Conservation (phyloP, 1,140 invertebrate genomes). For the Cotesia chilonis region DNA sequence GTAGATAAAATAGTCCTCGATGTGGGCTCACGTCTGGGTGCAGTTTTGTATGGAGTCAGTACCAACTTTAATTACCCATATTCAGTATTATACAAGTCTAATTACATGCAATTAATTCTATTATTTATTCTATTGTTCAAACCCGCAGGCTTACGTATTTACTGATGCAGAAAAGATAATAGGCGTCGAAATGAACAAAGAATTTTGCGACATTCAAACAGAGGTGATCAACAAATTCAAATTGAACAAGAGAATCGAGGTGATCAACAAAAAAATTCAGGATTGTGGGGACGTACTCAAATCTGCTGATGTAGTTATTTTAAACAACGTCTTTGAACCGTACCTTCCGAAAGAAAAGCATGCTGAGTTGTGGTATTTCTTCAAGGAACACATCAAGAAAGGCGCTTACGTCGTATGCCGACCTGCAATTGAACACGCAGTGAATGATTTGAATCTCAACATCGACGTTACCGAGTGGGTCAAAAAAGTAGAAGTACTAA, state of each 20-base stretch:
- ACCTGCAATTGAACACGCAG: slow-evolving; percentile 67
- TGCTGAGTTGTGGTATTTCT: slow-evolving; percentile 70
- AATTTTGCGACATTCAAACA: slow-evolving; percentile 68
- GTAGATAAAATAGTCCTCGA: slow-evolving; percentile 72
- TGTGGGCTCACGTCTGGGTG: slow-evolving; percentile 76
- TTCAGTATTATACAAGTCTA: slow-evolving; percentile 7
- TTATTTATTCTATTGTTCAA: slow-evolving; percentile 28
- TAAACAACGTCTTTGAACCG: slow-evolving; percentile 75
- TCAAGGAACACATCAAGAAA: slow-evolving; percentile 67
- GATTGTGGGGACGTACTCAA: slow-evolving; percentile 67
- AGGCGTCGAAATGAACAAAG: slow-evolving; percentile 77
- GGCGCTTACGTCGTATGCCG: slow-evolving; percentile 69
- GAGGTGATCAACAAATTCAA: slow-evolving; percentile 61
- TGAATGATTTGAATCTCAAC: slow-evolving; percentile 65
- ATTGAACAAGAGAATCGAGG: slow-evolving; percentile 67
- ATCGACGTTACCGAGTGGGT: slow-evolving; percentile 67
- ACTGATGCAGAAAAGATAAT: slow-evolving; percentile 70
- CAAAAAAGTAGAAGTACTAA: slow-evolving; percentile 47
- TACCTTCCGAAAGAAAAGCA: slow-evolving; percentile 69
- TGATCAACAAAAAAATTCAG: slow-evolving; percentile 70
- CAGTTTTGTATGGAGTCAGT: slow-evolving; percentile 75
- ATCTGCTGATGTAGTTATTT: slow-evolving; percentile 69
- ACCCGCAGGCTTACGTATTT: slow-evolving; percentile 74
- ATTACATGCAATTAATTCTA: slow-evolving; percentile 8
- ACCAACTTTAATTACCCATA: slow-evolving; percentile 10